Conservation (phyloP, 2,797 vertebrate genomes). For the Furcifer pardalis region DNA sequence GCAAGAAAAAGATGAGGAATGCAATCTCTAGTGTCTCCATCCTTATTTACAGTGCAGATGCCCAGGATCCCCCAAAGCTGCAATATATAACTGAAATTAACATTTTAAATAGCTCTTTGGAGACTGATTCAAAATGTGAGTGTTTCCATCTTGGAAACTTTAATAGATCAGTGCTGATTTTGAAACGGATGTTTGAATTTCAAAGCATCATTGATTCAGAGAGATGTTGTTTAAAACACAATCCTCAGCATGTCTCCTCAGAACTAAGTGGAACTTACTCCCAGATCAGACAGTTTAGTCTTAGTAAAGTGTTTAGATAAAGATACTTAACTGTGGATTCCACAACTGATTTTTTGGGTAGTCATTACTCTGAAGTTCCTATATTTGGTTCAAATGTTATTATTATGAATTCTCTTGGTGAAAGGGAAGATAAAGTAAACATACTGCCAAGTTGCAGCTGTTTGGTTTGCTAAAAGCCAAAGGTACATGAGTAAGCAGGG, state of each 20-base stretch:
- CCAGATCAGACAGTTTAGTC: background rate
- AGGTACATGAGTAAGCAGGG: constrained; percentile 17
- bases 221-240: background rate
- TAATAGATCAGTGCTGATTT: background rate
- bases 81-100: background rate
- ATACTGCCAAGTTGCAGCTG: constrained; percentile 24
- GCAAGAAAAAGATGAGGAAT: background rate
- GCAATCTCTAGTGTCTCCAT: background rate
- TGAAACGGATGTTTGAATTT: background rate
- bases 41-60: background rate
- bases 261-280: background rate
- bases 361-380: background rate
- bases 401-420: background rate
- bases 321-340: background rate
- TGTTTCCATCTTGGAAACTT: background rate
- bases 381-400: background rate
- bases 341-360: background rate
- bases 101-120: background rate
- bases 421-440: constrained; percentile 17
- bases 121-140: background rate
- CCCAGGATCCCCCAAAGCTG: background rate
- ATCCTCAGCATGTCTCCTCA: background rate
- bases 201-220: background rate
- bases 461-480: constrained; percentile 20
- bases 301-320: background rate